A percentile compares a stretch with the other conserved stretches of the same genome.
These are phyloP conservation scores for Rhagium mordax DNA, from an alignment of 2,888 invertebrate species.

Conservation along the genomic window DNA sequence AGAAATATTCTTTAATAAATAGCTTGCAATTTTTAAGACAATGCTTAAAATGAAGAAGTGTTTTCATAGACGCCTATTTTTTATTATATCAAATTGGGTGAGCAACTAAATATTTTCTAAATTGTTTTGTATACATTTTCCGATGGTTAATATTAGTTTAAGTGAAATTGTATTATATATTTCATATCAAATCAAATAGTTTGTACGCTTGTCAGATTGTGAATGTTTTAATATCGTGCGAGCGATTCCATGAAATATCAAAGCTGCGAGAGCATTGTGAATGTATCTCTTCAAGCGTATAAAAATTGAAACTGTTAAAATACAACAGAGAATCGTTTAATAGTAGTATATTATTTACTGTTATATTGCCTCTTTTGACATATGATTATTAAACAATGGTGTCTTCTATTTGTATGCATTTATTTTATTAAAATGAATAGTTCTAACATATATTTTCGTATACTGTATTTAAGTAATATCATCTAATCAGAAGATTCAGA, in stretches of 20 bases:
- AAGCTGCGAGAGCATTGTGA: background rate
- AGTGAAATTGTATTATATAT: background rate
- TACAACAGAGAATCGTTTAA: background rate
- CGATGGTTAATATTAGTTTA: background rate
- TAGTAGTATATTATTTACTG: background rate
- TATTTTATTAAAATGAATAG: constrained; percentile 3
- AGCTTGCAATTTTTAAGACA: no score
- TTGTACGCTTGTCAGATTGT: background rate
- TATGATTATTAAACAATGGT: background rate
- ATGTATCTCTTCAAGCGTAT: background rate
- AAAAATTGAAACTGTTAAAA: background rate
- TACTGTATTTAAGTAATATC: no score
- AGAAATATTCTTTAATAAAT: no score
- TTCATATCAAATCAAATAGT: background rate
- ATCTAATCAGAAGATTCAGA: no score
- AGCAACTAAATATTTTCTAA: no score
- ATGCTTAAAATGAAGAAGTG: no score
- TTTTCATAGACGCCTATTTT: no score
- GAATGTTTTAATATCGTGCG: background rate
- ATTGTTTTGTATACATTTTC: no score
- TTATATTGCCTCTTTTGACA: background rate
- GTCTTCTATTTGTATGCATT: background rate
- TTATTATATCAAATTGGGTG: no score
- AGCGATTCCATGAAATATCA: background rate
- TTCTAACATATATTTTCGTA: background rate